Evolutionary conservation across 2,113 vertebrate species (phyloP).

Genomic region (Notiomystis cincta): DNA sequence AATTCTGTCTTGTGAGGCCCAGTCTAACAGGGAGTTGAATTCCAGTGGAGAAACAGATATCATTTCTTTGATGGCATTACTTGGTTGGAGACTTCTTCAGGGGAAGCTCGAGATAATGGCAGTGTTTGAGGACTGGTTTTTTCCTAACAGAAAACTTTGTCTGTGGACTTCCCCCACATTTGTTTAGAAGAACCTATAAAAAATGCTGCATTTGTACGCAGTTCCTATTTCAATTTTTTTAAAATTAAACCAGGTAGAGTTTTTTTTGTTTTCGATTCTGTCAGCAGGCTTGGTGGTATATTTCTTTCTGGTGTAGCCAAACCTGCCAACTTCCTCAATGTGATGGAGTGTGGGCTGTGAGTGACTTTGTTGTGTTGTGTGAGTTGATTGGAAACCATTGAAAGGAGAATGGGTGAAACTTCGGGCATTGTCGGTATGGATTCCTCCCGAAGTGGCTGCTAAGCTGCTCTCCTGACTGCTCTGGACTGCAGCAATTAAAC

Average conservation of each 20-base stretch:
- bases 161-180: neutral
- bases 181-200: neutral
- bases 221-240: neutral
- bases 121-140: neutral
- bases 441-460: neutral
- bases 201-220: neutral
- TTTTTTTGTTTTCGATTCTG: neutral
- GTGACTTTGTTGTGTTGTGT: neutral
- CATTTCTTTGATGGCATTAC: neutral
- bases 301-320: neutral
- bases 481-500: neutral
- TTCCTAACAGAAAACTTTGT: neutral
- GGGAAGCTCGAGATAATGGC: neutral
- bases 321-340: neutral
- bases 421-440: neutral
- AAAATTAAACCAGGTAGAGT: neutral
- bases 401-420: neutral
- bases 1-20: neutral
- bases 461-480: neutral
- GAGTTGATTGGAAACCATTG: neutral
- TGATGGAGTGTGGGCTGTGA: too few relatives aligned
- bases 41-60: neutral
- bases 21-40: neutral
- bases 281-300: accelerated
- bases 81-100: neutral